These are phyloP conservation scores for Drosophila nasuta DNA, from an alignment of 1,140 invertebrate species.

Conservation along the genomic window DNA sequence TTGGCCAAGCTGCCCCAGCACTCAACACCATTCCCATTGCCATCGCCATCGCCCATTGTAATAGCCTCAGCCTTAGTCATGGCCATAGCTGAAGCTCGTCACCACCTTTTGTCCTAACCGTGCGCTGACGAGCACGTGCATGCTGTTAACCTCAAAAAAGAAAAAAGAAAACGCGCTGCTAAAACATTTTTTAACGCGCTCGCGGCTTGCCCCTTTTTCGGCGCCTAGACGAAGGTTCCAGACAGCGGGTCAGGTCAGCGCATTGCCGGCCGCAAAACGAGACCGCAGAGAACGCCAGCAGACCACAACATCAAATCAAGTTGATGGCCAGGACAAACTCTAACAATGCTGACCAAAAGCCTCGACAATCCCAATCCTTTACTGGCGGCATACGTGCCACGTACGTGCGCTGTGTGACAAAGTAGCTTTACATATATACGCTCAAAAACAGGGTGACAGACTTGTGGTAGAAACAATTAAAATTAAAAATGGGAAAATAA, in stretches of 20 bases:
- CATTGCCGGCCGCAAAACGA: slow-evolving; percentile 51
- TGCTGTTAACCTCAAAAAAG: slow-evolving; percentile 71
- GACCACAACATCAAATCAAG: slow-evolving; percentile 74
- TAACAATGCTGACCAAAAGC: slow-evolving; percentile 44
- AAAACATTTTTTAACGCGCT: slow-evolving; percentile 75
- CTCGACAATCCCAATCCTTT: slow-evolving; percentile 70
- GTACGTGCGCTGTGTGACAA: slow-evolving; percentile 75
- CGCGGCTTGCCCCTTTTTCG: slow-evolving; percentile 1
- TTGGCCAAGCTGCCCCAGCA: slow-evolving; percentile 47
- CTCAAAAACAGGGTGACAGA: slow-evolving; percentile 27
- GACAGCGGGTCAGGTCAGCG: slow-evolving; percentile 62
- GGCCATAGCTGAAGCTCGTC: slow-evolving; percentile 20
- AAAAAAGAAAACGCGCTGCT: slow-evolving; percentile 50
- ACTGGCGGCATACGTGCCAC: slow-evolving; percentile 60
- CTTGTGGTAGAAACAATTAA: too few species aligned
- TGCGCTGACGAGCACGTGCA: slow-evolving; percentile 59
- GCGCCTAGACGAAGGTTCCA: slow-evolving; percentile 46
- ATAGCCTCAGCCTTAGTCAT: slow-evolving; percentile 48
- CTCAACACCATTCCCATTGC: slow-evolving; percentile 45
- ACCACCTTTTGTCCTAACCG: slow-evolving; percentile 58
- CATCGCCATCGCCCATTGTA: slow-evolving; percentile 36
- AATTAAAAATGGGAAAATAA: too few species aligned
- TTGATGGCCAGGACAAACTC: slow-evolving; percentile 59
- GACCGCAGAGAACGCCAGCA: slow-evolving; percentile 54
- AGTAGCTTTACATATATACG: slow-evolving; percentile 50